These are phyloP conservation scores for Andrena dorsata DNA, from an alignment of 2,888 invertebrate species.

Conservation along the genomic window DNA sequence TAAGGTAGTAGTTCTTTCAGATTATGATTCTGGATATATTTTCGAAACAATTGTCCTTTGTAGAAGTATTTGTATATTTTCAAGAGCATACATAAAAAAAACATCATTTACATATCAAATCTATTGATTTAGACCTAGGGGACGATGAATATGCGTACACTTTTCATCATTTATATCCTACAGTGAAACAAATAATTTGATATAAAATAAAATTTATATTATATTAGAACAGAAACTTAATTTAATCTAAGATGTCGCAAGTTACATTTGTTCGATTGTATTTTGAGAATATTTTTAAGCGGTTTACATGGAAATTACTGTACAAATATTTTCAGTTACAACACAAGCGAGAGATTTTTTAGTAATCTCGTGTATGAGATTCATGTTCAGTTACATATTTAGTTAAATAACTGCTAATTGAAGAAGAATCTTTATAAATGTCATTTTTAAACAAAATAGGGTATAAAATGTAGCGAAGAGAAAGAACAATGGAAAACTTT, in stretches of 20 bases:
- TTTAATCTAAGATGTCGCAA: conserved; percentile 19
- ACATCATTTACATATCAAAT: conserved; percentile 77
- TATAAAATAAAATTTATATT: conserved; percentile 53
- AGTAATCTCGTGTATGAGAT: conserved; percentile 3
- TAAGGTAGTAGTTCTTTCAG: conserved; percentile 56
- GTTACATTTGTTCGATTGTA: conserved; percentile 37
- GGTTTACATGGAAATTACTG: conserved; percentile 22
- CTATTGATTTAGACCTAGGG: conserved; percentile 61
- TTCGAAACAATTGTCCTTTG: conserved; percentile 61
- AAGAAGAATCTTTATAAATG: conserved; percentile 23
- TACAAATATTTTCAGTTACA: conserved; percentile 43
- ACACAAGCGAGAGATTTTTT: background rate
- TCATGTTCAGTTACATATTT: conserved; percentile 19
- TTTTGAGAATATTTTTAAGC: conserved; percentile 44
- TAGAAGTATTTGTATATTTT: conserved; percentile 59
- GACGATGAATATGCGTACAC: conserved; percentile 43
- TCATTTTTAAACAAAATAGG: conserved; percentile 39
- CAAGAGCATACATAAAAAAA: conserved; percentile 38
- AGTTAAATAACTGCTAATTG: conserved; percentile 13
- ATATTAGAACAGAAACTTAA: conserved; percentile 38
- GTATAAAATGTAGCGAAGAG: conserved; percentile 5
- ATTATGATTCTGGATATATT: conserved; percentile 65
- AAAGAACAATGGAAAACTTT: conserved; percentile 19
- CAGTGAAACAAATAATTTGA: conserved; percentile 36
- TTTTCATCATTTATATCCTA: conserved; percentile 57